A percentile compares a stretch with the other conserved stretches of the same genome.
Evolutionary conservation across 2,113 vertebrate species (phyloP).

Genomic region (Hyperoodon ampullatus): DNA sequence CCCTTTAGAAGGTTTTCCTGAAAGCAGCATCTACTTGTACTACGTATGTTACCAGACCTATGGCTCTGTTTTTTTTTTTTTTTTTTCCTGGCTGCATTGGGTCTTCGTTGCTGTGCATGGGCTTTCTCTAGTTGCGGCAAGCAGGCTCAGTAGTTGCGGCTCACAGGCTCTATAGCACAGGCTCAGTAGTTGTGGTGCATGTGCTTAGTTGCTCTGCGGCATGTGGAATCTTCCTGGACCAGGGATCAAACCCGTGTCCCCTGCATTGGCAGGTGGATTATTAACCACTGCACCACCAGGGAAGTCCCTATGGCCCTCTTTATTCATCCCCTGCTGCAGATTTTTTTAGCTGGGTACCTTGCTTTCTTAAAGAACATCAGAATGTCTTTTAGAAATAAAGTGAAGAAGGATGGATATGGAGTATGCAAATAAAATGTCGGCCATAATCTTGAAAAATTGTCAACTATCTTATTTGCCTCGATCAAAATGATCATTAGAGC

Average conservation of each 20-base stretch:
- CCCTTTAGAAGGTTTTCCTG: background rate
- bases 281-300: no score
- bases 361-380: background rate
- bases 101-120: no score
- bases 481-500: background rate
- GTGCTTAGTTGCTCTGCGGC: no score
- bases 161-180: no score
- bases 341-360: background rate
- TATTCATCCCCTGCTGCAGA: background rate
- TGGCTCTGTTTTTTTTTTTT: background rate
- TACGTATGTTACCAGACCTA: background rate
- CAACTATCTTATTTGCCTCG: background rate
- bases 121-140: no score
- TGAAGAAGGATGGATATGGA: background rate
- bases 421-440: background rate
- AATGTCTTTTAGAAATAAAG: slow-evolving; percentile 21
- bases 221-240: no score
- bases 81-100: no score
- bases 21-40: background rate
- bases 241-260: no score
- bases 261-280: no score
- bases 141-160: no score
- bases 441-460: background rate
- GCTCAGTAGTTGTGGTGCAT: no score
- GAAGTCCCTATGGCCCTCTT: background rate